A percentile compares a stretch with the other conserved stretches of the same genome.
Conservation (phyloP, 1,140 invertebrate genomes). For the Wiebesia pumilae region DNA sequence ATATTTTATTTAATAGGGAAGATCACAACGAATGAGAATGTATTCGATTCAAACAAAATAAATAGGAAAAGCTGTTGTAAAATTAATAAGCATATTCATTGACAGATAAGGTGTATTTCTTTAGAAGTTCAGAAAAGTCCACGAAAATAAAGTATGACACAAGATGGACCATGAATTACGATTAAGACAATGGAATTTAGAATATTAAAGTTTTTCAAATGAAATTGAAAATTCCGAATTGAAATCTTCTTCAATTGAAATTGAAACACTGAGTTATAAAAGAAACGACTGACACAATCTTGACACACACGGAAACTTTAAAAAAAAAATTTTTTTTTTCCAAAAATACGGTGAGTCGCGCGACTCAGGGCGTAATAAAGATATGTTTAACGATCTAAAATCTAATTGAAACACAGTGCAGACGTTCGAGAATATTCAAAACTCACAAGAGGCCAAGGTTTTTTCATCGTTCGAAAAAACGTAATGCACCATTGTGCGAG, state of each 20-base stretch:
- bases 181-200: background rate
- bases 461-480: too few species aligned
- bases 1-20: background rate
- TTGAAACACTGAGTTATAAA: background rate
- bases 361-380: background rate
- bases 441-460: background rate
- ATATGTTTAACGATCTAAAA: background rate
- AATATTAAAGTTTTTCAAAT: too few species aligned
- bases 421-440: background rate
- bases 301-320: background rate
- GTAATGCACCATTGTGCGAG: too few species aligned
- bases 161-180: background rate
- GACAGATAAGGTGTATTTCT: too few species aligned
- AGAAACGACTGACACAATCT: background rate
- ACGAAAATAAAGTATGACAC: background rate
- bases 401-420: background rate
- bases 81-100: background rate
- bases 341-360: background rate
- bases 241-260: too few species aligned
- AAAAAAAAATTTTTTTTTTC: background rate
- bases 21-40: background rate
- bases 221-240: too few species aligned
- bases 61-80: background rate
- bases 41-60: background rate
- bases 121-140: background rate